Percentiles rank a stretch among this genome's conserved stretches.
phyloP scores from a whole-genome alignment of 2,113 vertebrate genomes.

The Drymodes brunneopygia region DNA sequence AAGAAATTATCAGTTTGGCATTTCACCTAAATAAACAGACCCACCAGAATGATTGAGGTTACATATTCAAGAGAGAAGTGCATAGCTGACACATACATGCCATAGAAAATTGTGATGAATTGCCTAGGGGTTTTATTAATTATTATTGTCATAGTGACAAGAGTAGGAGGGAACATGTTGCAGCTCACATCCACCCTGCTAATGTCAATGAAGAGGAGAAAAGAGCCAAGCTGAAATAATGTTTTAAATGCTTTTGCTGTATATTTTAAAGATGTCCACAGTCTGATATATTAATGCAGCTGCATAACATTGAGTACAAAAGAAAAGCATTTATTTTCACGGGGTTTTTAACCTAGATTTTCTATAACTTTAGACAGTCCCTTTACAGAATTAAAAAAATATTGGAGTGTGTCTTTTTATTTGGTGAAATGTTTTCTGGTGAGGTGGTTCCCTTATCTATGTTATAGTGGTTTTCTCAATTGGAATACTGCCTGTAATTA shows the following conservation, averaged over 20 bases:
- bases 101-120: slow-evolving; percentile 12
- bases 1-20: not conserved
- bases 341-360: not conserved
- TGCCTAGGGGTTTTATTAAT: not conserved
- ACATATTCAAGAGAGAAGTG: not conserved
- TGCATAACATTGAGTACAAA: not conserved
- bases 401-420: not conserved
- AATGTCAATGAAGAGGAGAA: not conserved
- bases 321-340: not conserved
- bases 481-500: not conserved
- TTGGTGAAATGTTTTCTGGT: not conserved
- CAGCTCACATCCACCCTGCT: not conserved
- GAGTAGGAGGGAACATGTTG: not conserved
- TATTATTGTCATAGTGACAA: not conserved
- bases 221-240: not conserved
- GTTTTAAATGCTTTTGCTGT: not conserved
- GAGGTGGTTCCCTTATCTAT: not conserved
- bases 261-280: not conserved
- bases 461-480: not conserved
- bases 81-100: not conserved
- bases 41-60: not conserved
- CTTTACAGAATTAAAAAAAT: not conserved
- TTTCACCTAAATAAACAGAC: slow-evolving; percentile 27
- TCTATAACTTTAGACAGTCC: not conserved
- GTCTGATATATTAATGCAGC: not conserved